Evolutionary conservation across 1,140 invertebrate genomes (phyloP).

Genomic region (Portunus trituberculatus): DNA sequence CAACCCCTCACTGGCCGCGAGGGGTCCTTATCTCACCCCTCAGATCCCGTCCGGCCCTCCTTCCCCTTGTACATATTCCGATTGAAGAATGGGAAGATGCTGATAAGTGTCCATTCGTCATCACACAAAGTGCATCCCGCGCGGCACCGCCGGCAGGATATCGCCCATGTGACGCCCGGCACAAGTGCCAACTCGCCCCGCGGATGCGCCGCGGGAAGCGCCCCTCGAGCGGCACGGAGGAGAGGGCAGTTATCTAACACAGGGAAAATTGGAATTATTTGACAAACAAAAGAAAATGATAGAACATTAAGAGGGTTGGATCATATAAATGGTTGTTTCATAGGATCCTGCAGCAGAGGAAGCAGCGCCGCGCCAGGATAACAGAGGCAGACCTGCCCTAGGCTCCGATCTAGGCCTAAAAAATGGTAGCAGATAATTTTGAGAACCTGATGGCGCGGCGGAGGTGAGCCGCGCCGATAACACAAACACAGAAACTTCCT

Average conservation of each 20-base stretch:
- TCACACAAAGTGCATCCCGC: conserved; percentile 54
- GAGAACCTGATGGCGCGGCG: neutral
- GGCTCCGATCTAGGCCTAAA: neutral
- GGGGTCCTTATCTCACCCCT: conserved; percentile 75
- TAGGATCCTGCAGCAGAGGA: conserved; percentile 50
- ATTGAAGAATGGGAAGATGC: conserved; percentile 76
- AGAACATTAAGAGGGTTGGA: conserved; percentile 75
- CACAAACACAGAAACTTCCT: neutral
- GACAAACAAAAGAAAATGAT: conserved; percentile 76
- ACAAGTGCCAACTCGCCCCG: conserved; percentile 34
- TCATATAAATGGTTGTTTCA: conserved; percentile 75
- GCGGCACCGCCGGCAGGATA: neutral
- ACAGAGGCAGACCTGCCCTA: neutral
- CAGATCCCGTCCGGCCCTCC: conserved; percentile 73
- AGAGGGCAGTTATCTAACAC: conserved; percentile 72
- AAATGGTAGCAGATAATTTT: neutral
- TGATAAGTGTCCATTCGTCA: conserved; percentile 75
- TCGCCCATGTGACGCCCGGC: neutral
- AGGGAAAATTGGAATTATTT: conserved; percentile 76
- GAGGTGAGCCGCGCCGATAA: neutral
- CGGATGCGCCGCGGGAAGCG: conserved; percentile 30
- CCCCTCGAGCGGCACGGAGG: conserved; percentile 21
- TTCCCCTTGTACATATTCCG: conserved; percentile 76
- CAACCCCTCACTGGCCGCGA: conserved; percentile 74
- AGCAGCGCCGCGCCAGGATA: conserved; percentile 28